Evolutionary conservation across 2,797 vertebrate genomes (phyloP).

Genomic region (Pristis pectinata): DNA sequence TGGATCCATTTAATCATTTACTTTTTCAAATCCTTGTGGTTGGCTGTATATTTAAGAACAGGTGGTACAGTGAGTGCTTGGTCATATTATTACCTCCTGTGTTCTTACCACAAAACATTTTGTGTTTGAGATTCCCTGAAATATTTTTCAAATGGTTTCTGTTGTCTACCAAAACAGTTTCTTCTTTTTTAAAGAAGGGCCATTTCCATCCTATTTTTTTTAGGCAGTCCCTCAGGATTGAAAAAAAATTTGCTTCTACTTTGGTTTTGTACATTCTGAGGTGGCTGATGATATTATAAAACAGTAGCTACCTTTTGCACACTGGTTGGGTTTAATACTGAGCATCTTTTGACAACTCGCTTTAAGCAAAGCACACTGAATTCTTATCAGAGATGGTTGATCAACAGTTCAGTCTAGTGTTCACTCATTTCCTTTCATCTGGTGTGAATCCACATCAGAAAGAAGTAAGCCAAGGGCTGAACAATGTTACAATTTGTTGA

Average conservation of each 20-base stretch:
- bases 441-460: background rate
- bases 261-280: too few relatives aligned
- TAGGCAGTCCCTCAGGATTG: too few relatives aligned
- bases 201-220: too few relatives aligned
- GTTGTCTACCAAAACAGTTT: background rate
- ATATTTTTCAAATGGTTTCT: background rate
- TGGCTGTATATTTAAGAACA: background rate
- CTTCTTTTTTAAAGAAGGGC: background rate
- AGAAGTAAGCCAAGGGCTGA: too few relatives aligned
- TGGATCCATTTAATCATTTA: conserved; percentile 42
- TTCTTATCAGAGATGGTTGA: background rate
- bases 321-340: background rate
- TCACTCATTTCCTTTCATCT: background rate
- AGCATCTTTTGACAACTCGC: background rate
- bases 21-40: background rate
- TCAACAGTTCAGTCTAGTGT: background rate
- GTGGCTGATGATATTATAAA: background rate
- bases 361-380: background rate
- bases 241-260: too few relatives aligned
- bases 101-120: background rate
- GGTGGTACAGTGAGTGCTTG: background rate
- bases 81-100: background rate
- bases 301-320: background rate
- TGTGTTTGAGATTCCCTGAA: background rate
- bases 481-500: background rate